A percentile compares a stretch with the other conserved stretches of the same genome.
Evolutionary conservation across 2,888 invertebrate genomes (phyloP).

Genomic region (Cheilosia urbana): DNA sequence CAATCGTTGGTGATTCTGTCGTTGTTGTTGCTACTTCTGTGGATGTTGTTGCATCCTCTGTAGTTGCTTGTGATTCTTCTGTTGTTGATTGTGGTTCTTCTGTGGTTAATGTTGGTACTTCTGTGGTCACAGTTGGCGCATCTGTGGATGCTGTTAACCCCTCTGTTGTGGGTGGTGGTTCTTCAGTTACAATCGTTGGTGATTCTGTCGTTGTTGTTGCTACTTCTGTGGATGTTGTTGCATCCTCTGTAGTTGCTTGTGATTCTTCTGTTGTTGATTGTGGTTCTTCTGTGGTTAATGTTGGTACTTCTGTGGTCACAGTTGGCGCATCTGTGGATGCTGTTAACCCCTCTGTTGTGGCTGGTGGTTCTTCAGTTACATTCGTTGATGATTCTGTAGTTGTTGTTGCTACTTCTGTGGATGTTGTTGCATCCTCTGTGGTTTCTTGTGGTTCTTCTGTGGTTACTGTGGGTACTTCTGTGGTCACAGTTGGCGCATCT

Average conservation of each 20-base stretch:
- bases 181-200: slow-evolving; percentile 36
- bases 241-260: not conserved
- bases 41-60: too few species aligned
- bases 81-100: not conserved
- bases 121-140: not conserved
- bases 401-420: too few species aligned
- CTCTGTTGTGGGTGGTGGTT: not conserved
- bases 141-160: not conserved
- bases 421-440: too few species aligned
- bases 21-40: too few species aligned
- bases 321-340: not conserved
- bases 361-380: not conserved
- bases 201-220: not conserved
- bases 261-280: not conserved
- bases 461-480: not conserved
- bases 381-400: not conserved
- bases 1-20: too few species aligned
- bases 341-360: not conserved
- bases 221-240: not conserved
- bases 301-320: too few species aligned
- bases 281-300: not conserved
- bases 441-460: not conserved
- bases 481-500: too few species aligned
- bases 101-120: not conserved
- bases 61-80: not conserved